Base-by-base conservation (phyloP, 2,113 vertebrate genomes). In the Tyrannus savana region DNA sequence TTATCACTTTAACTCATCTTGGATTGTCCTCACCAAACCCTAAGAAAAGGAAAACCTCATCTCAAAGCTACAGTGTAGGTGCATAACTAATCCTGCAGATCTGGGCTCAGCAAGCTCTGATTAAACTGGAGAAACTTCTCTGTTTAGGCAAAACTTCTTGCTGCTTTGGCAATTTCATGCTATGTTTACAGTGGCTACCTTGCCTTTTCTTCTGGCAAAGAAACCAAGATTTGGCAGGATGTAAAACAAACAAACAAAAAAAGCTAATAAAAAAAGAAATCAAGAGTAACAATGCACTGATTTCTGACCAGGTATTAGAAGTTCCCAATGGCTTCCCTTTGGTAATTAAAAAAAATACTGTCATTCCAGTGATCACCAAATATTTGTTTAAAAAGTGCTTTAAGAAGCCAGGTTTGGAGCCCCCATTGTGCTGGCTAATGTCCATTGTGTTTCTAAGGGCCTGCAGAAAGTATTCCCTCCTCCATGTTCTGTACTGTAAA, bases 341-440 rank as follows among this genome's bases (percentile, higher is more conserved):
- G 31, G 56, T 71, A 95, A 95, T 31, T 28, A 23, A 80, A 88
- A 67, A 76, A 84, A 74, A 53, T 7, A 35, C 28, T 37, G 44
- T 66, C 7, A 79, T 89, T 81, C 37, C 77, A 93, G 16, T 12
- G 53, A 90, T 63, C 52, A 93, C 25, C 75, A 88, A 87, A 12
- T 69, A 92, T 59, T 87, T 76, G 44, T 46, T 49, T 10, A 22
- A 90, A 94, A 96, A 55, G 9, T 69, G 62, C 82, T 92, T 73
- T 69, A 74, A 87, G 64, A 93, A 94, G 62, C 55, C 67, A 49
- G 0, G 1, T 39, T 64, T 77, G 35, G 75, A 90, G 83, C 72
- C 67, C 69, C 90, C 88, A 94, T 42, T 92, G 92, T 90, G 88
- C 72, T 86, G 63, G n/a, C 91, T 81, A 19, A 77, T 24, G 86